These are phyloP conservation scores for Ciconia stormi DNA, from an alignment of 2,113 vertebrate genomes.

Conservation along the genomic window DNA sequence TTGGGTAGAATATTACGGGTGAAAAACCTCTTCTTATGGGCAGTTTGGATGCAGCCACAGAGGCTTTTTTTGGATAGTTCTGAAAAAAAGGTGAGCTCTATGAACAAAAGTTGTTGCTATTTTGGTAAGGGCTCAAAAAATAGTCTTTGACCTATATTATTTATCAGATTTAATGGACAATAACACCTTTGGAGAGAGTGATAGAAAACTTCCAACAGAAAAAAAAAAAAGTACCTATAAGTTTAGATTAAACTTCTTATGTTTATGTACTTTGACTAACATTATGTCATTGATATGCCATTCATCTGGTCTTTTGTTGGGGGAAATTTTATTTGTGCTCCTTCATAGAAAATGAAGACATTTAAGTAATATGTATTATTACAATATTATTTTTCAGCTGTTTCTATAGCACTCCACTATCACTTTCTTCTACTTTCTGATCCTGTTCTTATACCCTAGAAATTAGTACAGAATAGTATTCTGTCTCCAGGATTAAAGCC, in stretches of 20 bases:
- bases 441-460: not conserved
- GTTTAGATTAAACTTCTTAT: not conserved
- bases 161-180: not conserved
- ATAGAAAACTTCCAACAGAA: not conserved
- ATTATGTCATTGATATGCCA: not conserved
- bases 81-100: not conserved
- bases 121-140: not conserved
- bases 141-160: not conserved
- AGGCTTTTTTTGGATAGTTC: not conserved
- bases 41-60: not conserved
- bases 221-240: not conserved
- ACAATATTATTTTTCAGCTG: not conserved
- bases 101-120: not conserved
- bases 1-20: not conserved
- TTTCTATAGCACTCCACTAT: not conserved
- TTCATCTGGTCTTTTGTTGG: not conserved
- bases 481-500: not conserved
- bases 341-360: not conserved
- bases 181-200: not conserved
- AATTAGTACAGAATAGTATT: not conserved
- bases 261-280: not conserved
- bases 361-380: not conserved
- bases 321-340: not conserved
- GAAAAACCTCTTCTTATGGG: fast-evolving
- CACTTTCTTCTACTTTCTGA: not conserved